Evolutionary conservation across 2,888 invertebrate species (phyloP), one percentile per base, ranked within the genome.

Genomic region (Myopa testacea): DNA sequence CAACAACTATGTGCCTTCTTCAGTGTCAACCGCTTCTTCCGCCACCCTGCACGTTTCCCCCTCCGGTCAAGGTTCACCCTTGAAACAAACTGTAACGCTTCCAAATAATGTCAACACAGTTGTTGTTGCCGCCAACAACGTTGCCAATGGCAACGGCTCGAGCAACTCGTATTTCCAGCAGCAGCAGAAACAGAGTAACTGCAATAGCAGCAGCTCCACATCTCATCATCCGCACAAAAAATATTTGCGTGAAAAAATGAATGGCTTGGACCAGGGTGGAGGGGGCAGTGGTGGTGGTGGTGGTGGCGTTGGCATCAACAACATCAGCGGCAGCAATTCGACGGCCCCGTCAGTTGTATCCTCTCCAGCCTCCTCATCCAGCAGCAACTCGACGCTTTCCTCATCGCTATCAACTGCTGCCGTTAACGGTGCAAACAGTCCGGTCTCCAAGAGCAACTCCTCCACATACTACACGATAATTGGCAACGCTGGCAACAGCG

Each of bases 211-310:
- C 83, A 85, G 78, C 82, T 81, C 82, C 50, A 86, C 85, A 75
- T 85, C 88, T 80, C 88, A 88, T 83, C 90, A 90, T 84, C 89
- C 89, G 79, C 89, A 89, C 81, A 89, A 89, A 80, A 89, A 89
- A 82, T 89, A 89, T 84, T 82, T 89, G 80, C 86, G 89, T 37
- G 90, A 89, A 76, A 89, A 89, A 82, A 88, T 89, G 87, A 87
- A 88, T 73, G 86, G 87, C n/a, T 84, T 84, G 75, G 88, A 88
- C 72, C 86, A 88, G 70, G 63, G 63, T 10, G 86, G 82, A 71
- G 86, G 80, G 52, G 83, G 78, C 63, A 82, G 75, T 73, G 82
- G 70, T 58, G 81, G 80, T 77, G 81, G 80, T 77, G 78, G 72
- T 75, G 79, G 80, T 65, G 58, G 37, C 37, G 55, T 5, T 19